A percentile compares a stretch with the other conserved stretches of the same genome.
Evolutionary conservation across 1,140 invertebrate species (phyloP).

Genomic region (Drosophila insularis): DNA sequence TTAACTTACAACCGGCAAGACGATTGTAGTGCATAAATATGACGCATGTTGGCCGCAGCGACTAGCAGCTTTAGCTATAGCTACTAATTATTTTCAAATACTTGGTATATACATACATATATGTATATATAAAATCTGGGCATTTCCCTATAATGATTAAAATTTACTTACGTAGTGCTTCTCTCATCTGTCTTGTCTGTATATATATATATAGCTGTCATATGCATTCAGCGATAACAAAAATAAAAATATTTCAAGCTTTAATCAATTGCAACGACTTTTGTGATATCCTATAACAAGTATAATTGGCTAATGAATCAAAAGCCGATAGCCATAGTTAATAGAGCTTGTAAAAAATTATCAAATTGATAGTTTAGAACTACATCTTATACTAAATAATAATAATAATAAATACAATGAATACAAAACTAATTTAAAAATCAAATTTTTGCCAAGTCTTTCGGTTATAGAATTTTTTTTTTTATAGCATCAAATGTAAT

Average conservation of each 20-base stretch:
- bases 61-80: not conserved
- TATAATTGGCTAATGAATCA: no score
- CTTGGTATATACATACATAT: not conserved
- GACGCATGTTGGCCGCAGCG: not conserved
- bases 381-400: no score
- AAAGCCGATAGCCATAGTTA: no score
- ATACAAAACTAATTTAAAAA: no score
- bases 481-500: no score
- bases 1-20: not conserved
- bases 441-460: no score
- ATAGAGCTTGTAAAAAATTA: no score
- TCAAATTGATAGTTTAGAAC: no score
- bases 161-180: constrained; percentile 10
- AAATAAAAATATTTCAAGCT: not conserved
- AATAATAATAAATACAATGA: no score
- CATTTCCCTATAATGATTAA: constrained; percentile 54
- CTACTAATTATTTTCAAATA: not conserved
- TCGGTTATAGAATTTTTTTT: no score
- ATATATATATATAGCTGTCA: constrained; percentile 11
- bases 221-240: constrained; percentile 27
- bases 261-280: not conserved
- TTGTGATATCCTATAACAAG: not conserved
- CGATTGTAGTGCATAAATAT: not conserved
- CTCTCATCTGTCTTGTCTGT: not conserved
- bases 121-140: constrained; percentile 22